Evolutionary conservation across 1,140 invertebrate genomes (phyloP), one percentile per base, ranked within the genome.

Genomic region (Macrostomum lignano): DNA sequence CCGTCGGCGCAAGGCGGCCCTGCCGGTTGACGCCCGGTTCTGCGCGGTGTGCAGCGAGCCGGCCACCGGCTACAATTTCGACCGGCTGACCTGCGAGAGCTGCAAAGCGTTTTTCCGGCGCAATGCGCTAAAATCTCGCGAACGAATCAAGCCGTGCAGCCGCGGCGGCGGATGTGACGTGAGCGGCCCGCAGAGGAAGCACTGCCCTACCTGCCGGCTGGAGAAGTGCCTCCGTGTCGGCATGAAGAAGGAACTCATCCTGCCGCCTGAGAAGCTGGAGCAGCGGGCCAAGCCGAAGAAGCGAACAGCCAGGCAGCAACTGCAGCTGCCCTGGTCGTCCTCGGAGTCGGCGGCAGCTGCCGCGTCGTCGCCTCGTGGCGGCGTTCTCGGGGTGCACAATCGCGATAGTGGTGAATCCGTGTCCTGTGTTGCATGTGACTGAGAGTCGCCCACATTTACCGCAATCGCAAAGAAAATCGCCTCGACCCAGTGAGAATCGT

Each of bases 21-120:
- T 30, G 9, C 15, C 15, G 10, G 28, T 17, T 13, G 28, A 30
- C 14, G 28, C 15, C 11, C 28, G 55, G 40, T 48, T 52, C 26
- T 58, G 55, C 32, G 53, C 51, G 0, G 77, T 88, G 15, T 88
- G 79, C 51, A 76, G 79, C 1, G 78, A 86, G 47, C 67, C 70
- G 46, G 82, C 82, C 6, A 64, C 86, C 20, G 78, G 81, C n/a
- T 88, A 81, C 55, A 94, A 94, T 63, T 94, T 94, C 51, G 88
- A 86, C 61, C 82, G 82, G 4, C 72, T 91, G 21, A 84, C 81
- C 2, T 94, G 84, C 48, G 84, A 93, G 57, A 88, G 79, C 40
- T 94, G 84, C 50, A 94, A 94, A 51, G 84, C 84, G 1, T 94
- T 94, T 56, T 94, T 94, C 52, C 59, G 86, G 41, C 61, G 86